phyloP scores from a whole-genome alignment of 2,113 vertebrate species.

The Onychorhynchus coronatus region DNA sequence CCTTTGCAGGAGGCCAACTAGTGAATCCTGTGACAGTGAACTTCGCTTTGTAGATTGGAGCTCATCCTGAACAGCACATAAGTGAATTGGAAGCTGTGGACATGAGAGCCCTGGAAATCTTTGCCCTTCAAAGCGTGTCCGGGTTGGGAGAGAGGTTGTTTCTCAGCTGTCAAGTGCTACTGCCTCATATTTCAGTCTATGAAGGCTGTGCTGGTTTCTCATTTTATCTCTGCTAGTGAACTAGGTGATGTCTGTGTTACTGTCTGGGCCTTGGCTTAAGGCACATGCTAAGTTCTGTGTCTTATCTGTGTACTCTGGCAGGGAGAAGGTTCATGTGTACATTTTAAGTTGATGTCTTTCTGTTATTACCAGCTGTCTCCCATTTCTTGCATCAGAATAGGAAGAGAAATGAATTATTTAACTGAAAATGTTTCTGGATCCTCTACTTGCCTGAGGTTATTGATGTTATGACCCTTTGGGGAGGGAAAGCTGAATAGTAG shows the following conservation, averaged over 20 bases:
- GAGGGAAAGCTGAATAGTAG: background rate
- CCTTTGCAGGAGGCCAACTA: background rate
- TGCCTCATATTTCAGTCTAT: background rate
- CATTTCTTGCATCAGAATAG: background rate
- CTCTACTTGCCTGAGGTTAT: background rate
- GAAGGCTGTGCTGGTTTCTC: background rate
- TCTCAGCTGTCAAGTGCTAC: background rate
- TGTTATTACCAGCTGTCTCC: background rate
- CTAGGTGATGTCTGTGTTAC: background rate
- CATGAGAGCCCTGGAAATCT: background rate
- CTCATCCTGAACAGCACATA: background rate
- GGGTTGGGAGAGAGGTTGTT: background rate
- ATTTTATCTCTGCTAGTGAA: background rate
- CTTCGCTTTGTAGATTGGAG: background rate
- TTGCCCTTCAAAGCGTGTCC: background rate
- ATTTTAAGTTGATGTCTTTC: background rate
- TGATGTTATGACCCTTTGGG: rapidly evolving
- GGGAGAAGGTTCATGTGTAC: background rate
- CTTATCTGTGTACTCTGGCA: background rate
- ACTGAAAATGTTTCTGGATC: background rate
- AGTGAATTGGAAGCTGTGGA: background rate
- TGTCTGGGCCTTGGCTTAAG: background rate
- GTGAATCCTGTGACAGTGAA: background rate
- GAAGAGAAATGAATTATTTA: slow-evolving; percentile 14
- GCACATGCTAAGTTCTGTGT: background rate